A percentile compares a stretch with the other conserved stretches of the same genome.
These are phyloP conservation scores for Pectinophora gossypiella DNA, from an alignment of 1,140 invertebrate species.

Conservation along the genomic window DNA sequence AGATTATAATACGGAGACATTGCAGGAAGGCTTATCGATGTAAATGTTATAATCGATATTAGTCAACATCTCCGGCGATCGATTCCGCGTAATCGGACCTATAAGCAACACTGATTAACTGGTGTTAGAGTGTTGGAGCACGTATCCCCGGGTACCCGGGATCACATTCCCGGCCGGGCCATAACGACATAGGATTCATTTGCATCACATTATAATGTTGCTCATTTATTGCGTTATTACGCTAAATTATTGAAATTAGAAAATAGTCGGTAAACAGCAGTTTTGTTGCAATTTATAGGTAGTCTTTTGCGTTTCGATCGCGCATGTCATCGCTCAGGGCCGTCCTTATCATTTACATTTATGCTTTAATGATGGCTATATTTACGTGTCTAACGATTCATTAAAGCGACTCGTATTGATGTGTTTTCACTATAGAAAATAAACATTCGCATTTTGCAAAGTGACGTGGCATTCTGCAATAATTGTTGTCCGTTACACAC, in stretches of 20 bases:
- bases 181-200: slow-evolving; percentile 38
- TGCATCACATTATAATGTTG: slow-evolving; percentile 38
- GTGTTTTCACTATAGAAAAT: background rate
- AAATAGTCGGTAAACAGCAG: slow-evolving; percentile 34
- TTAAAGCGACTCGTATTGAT: background rate
- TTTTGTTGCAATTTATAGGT: slow-evolving; percentile 25
- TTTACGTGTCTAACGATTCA: background rate
- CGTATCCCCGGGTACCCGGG: slow-evolving; percentile 25
- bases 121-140: slow-evolving; percentile 31
- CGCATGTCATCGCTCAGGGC: slow-evolving; percentile 16
- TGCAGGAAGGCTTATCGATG: slow-evolving; percentile 29
- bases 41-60: slow-evolving; percentile 57
- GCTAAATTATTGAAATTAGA: slow-evolving; percentile 39
- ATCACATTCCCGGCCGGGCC: slow-evolving; percentile 22
- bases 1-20: slow-evolving; percentile 31
- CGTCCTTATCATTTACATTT: slow-evolving; percentile 1
- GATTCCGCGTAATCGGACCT: slow-evolving; percentile 44
- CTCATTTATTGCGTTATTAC: slow-evolving; percentile 36
- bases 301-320: slow-evolving; percentile 8
- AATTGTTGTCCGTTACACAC: background rate
- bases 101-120: slow-evolving; percentile 39
- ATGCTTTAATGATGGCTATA: slow-evolving; percentile 8
- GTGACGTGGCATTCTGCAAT: background rate
- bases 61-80: slow-evolving; percentile 37
- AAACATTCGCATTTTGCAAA: background rate